Conservation (phyloP, 2,113 vertebrate genomes). For the Mormyrus lacerda region DNA sequence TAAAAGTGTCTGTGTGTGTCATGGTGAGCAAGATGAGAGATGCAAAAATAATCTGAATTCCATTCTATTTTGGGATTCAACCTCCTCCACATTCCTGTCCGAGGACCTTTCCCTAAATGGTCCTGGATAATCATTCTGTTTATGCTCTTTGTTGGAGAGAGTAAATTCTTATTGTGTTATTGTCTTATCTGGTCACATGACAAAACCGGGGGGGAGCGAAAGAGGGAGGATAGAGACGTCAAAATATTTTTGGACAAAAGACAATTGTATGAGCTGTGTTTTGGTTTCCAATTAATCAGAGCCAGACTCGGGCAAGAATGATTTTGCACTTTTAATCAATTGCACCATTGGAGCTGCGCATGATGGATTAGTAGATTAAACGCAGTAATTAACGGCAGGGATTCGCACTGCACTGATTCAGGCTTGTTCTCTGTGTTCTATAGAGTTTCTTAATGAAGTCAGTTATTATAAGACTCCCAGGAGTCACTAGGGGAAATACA, state of each 20-base stretch:
- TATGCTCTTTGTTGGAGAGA: not conserved
- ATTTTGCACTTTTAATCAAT: slow-evolving; percentile 19
- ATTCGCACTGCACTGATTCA: not conserved
- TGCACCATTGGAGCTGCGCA: slow-evolving; percentile 6
- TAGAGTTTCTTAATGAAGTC: slow-evolving; percentile 8
- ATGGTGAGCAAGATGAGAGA: too few species aligned
- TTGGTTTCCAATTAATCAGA: slow-evolving; percentile 18
- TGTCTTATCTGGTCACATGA: not conserved
- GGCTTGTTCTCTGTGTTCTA: not conserved
- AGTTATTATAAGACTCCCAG: not conserved
- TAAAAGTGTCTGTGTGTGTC: too few species aligned
- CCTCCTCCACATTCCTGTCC: not conserved
- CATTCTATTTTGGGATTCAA: not conserved
- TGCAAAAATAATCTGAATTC: not conserved
- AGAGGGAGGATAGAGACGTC: not conserved
- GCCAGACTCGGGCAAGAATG: not conserved
- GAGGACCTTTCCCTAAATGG: not conserved
- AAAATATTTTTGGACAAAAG: not conserved
- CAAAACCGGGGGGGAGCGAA: not conserved
- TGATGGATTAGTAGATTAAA: slow-evolving; percentile 22
- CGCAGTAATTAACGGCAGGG: slow-evolving; percentile 13
- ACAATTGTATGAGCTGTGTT: not conserved
- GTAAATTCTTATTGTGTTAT: not conserved
- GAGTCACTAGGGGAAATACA: not conserved
- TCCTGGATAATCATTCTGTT: not conserved